Conservation (phyloP, 1,140 invertebrate species). For the Triops longicaudatus region DNA sequence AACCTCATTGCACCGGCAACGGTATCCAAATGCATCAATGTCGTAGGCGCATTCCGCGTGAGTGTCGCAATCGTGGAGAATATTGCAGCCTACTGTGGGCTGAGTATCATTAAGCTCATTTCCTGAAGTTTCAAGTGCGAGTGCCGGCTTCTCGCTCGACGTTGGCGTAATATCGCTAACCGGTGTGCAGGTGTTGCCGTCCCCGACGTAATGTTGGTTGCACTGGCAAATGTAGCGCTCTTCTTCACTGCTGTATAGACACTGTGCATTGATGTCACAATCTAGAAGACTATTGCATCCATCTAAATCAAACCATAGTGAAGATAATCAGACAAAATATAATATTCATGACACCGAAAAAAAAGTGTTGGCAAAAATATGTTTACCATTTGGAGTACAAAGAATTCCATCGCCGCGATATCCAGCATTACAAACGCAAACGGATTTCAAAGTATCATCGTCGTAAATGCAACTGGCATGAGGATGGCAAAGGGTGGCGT, state of each 20-base stretch:
- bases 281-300: slow-evolving; percentile 36
- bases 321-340: slow-evolving; percentile 19
- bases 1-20: slow-evolving; percentile 48
- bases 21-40: slow-evolving; percentile 42
- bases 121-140: slow-evolving; percentile 64
- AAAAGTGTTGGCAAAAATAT: slow-evolving; percentile 31
- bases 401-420: slow-evolving; percentile 67
- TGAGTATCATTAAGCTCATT: slow-evolving; percentile 55
- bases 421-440: slow-evolving; percentile 68
- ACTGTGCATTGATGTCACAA: slow-evolving; percentile 56
- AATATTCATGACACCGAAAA: too few relatives aligned
- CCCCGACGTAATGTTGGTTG: slow-evolving; percentile 42
- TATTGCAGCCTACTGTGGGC: slow-evolving; percentile 61
- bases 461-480: slow-evolving; percentile 64
- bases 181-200: slow-evolving; percentile 41
- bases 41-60: slow-evolving; percentile 74
- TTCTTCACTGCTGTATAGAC: slow-evolving; percentile 41
- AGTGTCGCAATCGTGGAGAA: slow-evolving; percentile 67
- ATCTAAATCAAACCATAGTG: slow-evolving; percentile 35
- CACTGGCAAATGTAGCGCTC: slow-evolving; percentile 40
- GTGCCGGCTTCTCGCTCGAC: slow-evolving; percentile 45
- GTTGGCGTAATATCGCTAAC: neutral
- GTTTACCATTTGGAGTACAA: slow-evolving; percentile 51
- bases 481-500: slow-evolving; percentile 51
- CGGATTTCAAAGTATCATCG: slow-evolving; percentile 50